Base-by-base conservation (phyloP, 2,113 vertebrate species). In the Cololabis saira region DNA sequence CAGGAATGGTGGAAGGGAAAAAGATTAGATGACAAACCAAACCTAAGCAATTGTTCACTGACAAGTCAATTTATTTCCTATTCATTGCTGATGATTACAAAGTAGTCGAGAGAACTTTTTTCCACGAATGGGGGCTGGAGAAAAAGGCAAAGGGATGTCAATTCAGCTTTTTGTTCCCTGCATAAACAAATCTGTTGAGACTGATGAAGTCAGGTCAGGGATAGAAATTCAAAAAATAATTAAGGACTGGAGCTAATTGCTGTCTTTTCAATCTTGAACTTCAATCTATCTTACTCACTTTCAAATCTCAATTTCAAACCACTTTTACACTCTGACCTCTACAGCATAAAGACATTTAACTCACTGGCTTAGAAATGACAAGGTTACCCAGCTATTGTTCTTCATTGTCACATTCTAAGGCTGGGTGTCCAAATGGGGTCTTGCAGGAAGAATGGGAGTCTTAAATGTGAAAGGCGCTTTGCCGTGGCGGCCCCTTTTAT, bases 41-140 rank as follows among this genome's bases (percentile, higher is more conserved):
- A 81, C 54, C 10, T 49, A 76, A 71, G 73, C 75, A 59, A 70
- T 74, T 43, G 51, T 70, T 78, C n/a, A 27, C 62, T 72, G 83
- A 83, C 74, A 79, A 81, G 72, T 76, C 70, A 65, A 84, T 87
- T 84, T 81, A 76, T 83, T 79, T 71, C 49, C 55, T 40, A 61
- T 67, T 48, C 71, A 70, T 67, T 53, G 67, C 57, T 61, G 55
- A 61, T 1, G 16, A 68, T 75, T 78, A 67, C 58, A 33, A 50
- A 67, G 64, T 67, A 56, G 44, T 54, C 21, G 16, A 44, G 19
- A 22, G 14, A 81, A 54, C 57, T 67, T 78, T 78, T 69, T 57
- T 69, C 54, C 0, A 22, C n/a, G 18, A 67, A 53, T 16, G 21
- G 2, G 56, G 66, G 66, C 18, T 19, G 9, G 30, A 22, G 53